Base-by-base conservation (phyloP, 2,113 vertebrate genomes). In the Sapajus apella region DNA sequence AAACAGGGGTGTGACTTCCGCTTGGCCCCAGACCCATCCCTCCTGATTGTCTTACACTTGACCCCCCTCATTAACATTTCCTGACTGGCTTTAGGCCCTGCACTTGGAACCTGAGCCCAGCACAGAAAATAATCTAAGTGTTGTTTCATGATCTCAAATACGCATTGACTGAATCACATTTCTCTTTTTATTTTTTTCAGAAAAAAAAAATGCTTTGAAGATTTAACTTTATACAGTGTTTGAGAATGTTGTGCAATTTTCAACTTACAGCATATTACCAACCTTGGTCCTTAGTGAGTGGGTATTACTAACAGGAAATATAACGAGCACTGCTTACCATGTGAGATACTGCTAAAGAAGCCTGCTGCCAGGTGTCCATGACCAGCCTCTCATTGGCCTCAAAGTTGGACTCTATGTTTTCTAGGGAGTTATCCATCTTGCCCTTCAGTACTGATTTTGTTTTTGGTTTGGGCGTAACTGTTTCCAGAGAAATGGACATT, bases 281-380 rank as follows among this genome's bases (percentile, higher is more conserved):
- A 50, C 2, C 6, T 45, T 30, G 20, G 27, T 32, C 70, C 14
- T 45, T 43, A 68, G 17, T 52, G 83, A 68, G 21, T 5, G 47
- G 17, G 6, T 23, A 21, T 73, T 5, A 52, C 35, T 25, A 14
- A 73, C 72, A 87, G 30, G 17, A 97, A 70, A 87, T 10, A 0
- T 32, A 27, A 17, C 0, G 32, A 84, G 35, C 17, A 18, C 52
- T 77, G 73, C 95, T 98, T 98, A 99, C 99, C 99, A 99, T 97
- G 82, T 97, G 97, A 73, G 97, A 98, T 91, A 99, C 50, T 56
- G 98, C 95, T 91, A 90, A 80, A 45, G 99, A 70, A 18, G 99
- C 98, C 47, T 97, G 98, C 76, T 99, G 98, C 87, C 99, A 99
- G 4, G 96, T 97, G 72, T 99, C 98, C 45, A 86, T 90, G 27